phyloP scores from a whole-genome alignment of 2,888 invertebrate species.

The Agelastica alni region DNA sequence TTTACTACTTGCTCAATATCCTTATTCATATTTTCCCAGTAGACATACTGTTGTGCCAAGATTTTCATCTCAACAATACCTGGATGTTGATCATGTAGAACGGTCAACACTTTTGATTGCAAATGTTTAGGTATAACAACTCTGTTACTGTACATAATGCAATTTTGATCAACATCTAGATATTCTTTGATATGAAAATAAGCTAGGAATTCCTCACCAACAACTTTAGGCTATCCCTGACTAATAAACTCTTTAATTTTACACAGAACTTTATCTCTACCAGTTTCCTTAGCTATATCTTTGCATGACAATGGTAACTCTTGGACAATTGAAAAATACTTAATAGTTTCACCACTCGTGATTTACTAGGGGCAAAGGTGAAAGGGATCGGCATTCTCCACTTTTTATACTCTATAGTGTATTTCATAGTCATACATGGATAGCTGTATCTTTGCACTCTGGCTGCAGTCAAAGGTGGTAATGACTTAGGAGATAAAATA shows the following conservation, averaged over 20 bases:
- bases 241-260: neutral
- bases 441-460: neutral
- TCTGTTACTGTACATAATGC: slow-evolving; percentile 1
- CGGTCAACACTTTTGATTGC: neutral
- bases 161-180: neutral
- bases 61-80: slow-evolving; percentile 11
- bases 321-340: neutral
- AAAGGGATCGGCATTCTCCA: neutral
- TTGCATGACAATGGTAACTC: neutral
- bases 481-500: neutral
- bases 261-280: neutral
- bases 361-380: neutral
- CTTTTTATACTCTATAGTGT: neutral
- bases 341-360: neutral
- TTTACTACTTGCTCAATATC: slow-evolving; percentile 4
- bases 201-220: neutral
- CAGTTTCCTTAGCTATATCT: neutral
- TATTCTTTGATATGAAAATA: neutral
- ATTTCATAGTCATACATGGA: neutral
- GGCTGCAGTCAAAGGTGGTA: neutral
- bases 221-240: neutral
- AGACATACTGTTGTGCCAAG: slow-evolving; percentile 11
- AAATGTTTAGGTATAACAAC: neutral
- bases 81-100: slow-evolving; percentile 9
- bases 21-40: slow-evolving; percentile 7